Evolutionary conservation across 1,140 invertebrate genomes (phyloP).

Genomic region (Diabrotica undecimpunctata): DNA sequence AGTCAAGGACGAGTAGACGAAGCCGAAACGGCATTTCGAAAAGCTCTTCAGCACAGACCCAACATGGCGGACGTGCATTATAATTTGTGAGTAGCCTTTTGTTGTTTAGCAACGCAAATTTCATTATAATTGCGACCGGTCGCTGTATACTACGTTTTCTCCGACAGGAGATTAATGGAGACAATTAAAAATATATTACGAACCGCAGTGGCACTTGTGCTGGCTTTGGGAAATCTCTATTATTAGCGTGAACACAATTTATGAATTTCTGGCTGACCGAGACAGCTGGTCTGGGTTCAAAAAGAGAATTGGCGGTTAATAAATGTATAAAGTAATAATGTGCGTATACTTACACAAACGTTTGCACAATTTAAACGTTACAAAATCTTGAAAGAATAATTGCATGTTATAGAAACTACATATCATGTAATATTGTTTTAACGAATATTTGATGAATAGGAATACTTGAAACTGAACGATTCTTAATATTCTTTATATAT

Average conservation of each 20-base stretch:
- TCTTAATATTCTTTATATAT: no score
- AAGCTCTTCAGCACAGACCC: conserved; percentile 79
- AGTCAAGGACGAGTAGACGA: conserved; percentile 77
- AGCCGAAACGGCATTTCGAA: conserved; percentile 82
- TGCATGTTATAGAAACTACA: no score
- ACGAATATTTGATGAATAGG: no score
- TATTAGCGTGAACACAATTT: neutral
- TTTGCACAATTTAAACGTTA: no score
- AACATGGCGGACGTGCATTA: conserved; percentile 98
- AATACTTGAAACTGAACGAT: no score
- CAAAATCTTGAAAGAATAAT: no score
- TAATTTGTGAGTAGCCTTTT: conserved; percentile 82
- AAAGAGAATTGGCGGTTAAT: neutral
- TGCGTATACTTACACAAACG: no score
- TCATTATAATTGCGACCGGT: conserved; percentile 15
- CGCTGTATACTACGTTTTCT: conserved; percentile 5
- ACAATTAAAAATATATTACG: conserved; percentile 22
- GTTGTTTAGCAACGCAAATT: conserved; percentile 21
- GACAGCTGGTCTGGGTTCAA: neutral
- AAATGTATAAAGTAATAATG: no score
- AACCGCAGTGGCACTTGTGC: conserved; percentile 1
- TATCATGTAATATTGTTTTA: no score
- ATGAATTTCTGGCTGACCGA: neutral
- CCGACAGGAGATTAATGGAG: conserved; percentile 16
- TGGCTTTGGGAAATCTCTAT: neutral